A percentile compares a stretch with the other conserved stretches of the same genome.
These are phyloP conservation scores for Chromis chromis DNA, from an alignment of 2,797 vertebrate genomes.

Conservation along the genomic window DNA sequence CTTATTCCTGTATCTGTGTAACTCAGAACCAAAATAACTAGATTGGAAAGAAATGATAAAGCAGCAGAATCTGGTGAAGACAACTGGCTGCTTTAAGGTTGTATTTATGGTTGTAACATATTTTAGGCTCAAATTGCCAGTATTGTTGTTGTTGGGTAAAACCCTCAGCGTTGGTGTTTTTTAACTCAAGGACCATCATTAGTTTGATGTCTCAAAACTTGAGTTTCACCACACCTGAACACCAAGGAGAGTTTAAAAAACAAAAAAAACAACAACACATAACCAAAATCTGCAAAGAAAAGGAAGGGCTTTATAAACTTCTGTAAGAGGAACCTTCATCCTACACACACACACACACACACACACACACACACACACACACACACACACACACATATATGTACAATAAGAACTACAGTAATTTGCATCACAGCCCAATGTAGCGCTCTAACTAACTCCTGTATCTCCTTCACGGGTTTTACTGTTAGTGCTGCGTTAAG, in stretches of 20 bases:
- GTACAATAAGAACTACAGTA: background rate
- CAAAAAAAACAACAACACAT: background rate
- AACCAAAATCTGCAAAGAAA: slow-evolving; percentile 7
- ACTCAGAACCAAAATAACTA: background rate
- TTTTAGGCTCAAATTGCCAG: background rate
- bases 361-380: too few species aligned
- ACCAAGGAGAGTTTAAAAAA: background rate
- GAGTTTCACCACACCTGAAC: background rate
- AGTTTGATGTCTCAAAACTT: background rate
- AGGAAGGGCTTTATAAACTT: too few species aligned
- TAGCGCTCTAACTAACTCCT: background rate
- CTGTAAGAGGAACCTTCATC: too few species aligned
- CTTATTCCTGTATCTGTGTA: background rate
- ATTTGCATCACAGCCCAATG: slow-evolving; percentile 2
- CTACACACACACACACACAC: background rate
- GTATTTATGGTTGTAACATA: background rate
- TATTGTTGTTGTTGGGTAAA: background rate
- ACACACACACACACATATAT: too few species aligned
- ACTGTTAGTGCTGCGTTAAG: slow-evolving; percentile 14
- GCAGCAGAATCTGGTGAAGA: background rate
- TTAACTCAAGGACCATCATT: background rate
- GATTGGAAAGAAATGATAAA: background rate
- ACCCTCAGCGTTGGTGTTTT: background rate
- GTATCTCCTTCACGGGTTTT: background rate
- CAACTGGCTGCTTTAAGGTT: background rate